Evolutionary conservation across 2,797 vertebrate genomes (phyloP), one percentile per base, ranked within the genome.

Genomic region (Sebastes oblongus): DNA sequence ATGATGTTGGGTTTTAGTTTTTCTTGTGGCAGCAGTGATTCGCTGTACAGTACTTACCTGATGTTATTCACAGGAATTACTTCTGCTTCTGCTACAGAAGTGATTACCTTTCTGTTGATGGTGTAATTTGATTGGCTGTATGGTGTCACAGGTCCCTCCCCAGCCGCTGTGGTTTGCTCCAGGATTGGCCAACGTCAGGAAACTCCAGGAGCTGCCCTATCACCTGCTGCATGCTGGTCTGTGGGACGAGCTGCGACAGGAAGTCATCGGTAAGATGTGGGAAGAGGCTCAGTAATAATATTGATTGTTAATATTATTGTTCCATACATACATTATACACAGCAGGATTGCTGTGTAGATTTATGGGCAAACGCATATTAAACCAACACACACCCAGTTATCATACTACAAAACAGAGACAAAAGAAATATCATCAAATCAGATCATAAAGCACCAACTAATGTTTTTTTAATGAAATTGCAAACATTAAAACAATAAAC

Each of bases 81-180:
- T 25, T n/a, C 10, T 66, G 11, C 25, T 20, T 66, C 6, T 18
- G 50, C 34, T 59, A 8, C 29, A 32, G n/a, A 54, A 4, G 8
- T 7, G 4, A 8, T 14, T 27, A 34, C 13, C 29, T 60, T 0
- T 16, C 24, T 32, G 22, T 55, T 34, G 2, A 20, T 3, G 7
- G 2, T n/a, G 6, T 66, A 0, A 61, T 80, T n/a, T 83, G 32
- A 81, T 78, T 78, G 25, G 77, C 52, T 54, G n/a, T 77, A 46
- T 65, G 69, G 50, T 77, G 50, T 13, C 13, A n/a, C 66, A 97
- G 97, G 96, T 96, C 36, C 87, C 94, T 0, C 85, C 95, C 16
- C 97, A 98, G 91, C 96, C 96, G 0, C 86, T 97, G 80, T 97
- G 97, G 95, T 96, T 97, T 79, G 91, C 95, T 24, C 90, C 91